Evolutionary conservation across 2,797 vertebrate species (phyloP), one percentile per base, ranked within the genome.

Genomic region (Falco cherrug): DNA sequence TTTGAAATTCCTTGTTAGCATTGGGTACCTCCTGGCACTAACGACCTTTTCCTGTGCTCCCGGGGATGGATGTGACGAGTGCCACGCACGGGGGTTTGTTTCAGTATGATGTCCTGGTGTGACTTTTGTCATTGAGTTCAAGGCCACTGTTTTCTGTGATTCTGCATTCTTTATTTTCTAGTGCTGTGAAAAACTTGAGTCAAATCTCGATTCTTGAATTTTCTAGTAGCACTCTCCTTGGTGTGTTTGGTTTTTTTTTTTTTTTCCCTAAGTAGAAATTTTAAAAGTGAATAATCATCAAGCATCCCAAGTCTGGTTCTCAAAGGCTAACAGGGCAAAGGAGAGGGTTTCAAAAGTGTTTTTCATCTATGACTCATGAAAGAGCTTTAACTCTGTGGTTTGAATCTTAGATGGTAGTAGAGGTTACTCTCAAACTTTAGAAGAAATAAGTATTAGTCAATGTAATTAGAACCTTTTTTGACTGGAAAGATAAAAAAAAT

Each of bases 61-160:
- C 5, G 21, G 57, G 25, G 65, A 14, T 20, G 51, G 65, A 14
- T 20, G 51, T 71, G 73, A 13, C 3, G 10, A 15, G 1, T 4
- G 54, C 56, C 29, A 1, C 3, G 3, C 31, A 4, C 61, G 0
- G 1, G 31, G 8, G 20, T 21, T 53, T 2, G 2, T 50, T 39
- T 31, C 2, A 4, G 15, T n/a, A 2, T 39, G 54, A n/a, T 37
- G 60, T 29, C 60, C 53, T 29, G 8, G 16, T 11, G 5, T 13
- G 33, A 25, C 56, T 31, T 26, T 37, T 70, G 56, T 59, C 31
- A 8, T 6, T 12, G 57, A 63, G 70, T 28, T 50, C 35, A 13
- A 50, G 57, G 35, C 21, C 2, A 3, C 61, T 35, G 12, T 33
- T 56, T 28, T 24, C 50, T 14, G 2, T 37, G 35, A 33, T 53